Percentiles rank a stretch among this genome's conserved stretches.
Conservation (phyloP, 2,888 invertebrate species). For the Limulus polyphemus region DNA sequence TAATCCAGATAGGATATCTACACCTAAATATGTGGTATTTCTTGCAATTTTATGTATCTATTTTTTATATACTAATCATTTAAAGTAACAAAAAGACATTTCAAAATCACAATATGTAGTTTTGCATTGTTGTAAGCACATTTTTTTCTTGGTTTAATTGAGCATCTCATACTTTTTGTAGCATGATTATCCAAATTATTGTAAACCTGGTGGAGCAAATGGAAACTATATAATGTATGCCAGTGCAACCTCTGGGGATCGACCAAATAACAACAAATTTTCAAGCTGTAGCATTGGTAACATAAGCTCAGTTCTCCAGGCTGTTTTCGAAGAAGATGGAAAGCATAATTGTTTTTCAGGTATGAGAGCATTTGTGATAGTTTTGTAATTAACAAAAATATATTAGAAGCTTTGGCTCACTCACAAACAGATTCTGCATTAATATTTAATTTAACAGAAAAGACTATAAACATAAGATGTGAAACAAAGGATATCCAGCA, state of each 20-base stretch:
- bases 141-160: no score
- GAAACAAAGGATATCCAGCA: no score
- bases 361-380: constrained; percentile 30
- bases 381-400: neutral
- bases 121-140: no score
- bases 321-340: constrained; percentile 62
- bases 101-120: no score
- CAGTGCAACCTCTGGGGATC: constrained; percentile 94
- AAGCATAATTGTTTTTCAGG: constrained; percentile 85
- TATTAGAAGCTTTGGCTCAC: neutral
- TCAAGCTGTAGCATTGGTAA: constrained; percentile 87
- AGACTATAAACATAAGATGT: no score
- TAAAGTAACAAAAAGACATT: no score
- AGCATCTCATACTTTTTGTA: constrained; percentile 37
- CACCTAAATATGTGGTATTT: no score
- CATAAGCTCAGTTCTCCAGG: constrained; percentile 85
- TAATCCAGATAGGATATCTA: no score
- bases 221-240: constrained; percentile 99
- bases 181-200: constrained; percentile 83
- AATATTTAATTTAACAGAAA: no score
- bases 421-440: no score
- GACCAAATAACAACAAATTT: constrained; percentile 95
- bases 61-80: no score
- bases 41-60: no score
- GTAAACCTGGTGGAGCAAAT: constrained; percentile 73